Base-by-base conservation (phyloP, 2,888 invertebrate genomes). In the Julus scanicus region DNA sequence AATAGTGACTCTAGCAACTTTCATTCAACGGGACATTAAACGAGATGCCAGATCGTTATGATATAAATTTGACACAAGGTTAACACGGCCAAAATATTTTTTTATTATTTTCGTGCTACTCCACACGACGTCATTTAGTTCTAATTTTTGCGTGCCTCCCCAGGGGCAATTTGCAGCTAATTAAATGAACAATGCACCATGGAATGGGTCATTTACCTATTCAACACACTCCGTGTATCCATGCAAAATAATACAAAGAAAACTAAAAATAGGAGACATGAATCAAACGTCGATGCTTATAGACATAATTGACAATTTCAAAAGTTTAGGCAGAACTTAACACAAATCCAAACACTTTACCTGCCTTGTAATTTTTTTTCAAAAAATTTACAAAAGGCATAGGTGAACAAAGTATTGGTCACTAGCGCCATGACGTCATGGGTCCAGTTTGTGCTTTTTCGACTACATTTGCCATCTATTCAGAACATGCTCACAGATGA, bases 31-130 rank as follows among this genome's bases (percentile, higher is more conserved):
- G 8, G 29, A 71, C 71, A 71, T 71, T 71, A 20, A 71, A 71
- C 71, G 29, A 71, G 29, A 71, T 71, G 20, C 1, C 71, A 71
- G 71, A 71, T 71, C 29, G 71, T 29, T 71, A 71, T 71, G 71
- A 71, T 71, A 71, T 71, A n/a, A 71, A 71, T 71, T 71, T 71
- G 71, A 71, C 71, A 71, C 71, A 71, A 71, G 71, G 71, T 71
- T 20, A 71, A 71, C 71, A 9, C 29, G 20, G 71, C 71, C 11
- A 71, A 71, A 71, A 71, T 29, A 71, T 71, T 71, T 71, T 71
- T 71, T 71, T 71, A 71, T 71, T 71, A 8, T 71, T 71, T 71
- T 71, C 8, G 29, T 29, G 71, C 71, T 3, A 71, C 71, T 71
- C 71, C 29, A 71, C 71, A 29, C 71, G 29, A 29, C 71, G n/a